Base-by-base conservation (phyloP, 2,113 vertebrate genomes). In the Gallinago paraguaiae region DNA sequence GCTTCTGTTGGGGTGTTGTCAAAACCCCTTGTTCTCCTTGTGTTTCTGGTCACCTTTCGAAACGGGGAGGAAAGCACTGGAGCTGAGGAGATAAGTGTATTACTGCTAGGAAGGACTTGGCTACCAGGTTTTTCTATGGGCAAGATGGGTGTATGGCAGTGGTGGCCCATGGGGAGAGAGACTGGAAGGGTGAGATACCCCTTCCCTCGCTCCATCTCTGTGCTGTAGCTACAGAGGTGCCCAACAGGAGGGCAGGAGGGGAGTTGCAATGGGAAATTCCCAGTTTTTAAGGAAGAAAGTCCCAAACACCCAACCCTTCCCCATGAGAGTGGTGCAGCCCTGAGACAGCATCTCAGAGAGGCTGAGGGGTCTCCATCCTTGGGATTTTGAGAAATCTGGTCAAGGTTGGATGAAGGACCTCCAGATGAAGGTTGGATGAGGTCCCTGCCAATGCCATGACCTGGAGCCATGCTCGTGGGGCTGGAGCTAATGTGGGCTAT, bases 111-210 rank as follows among this genome's bases (percentile, higher is more conserved):
- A 91, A 75, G 56, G 74, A 18, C 33, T 45, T 20, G 11, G 48
- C 15, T 17, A 27, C 3, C 9, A 8, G 0, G 0, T n/a, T 57
- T 68, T 13, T 17, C 3, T 14, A 8, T 6, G 39, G 33, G 7
- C 8, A 35, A 64, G 19, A 11, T 12, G 65, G 14, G 13, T 10
- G 22, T 39, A 54, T 80, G 84, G 37, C 45, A 31, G 2, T 4
- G 56, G 41, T 61, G 71, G 43, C 30, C 17, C 30, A 20, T 1
- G 33, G 63, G 25, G 17, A 70, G 39, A 70, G 8, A 27, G 41
- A 13, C 25, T 28, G 54, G 54, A 74, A 78, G 23, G 24, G 11
- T 20, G 13, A 39, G 14, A 14, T 31, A 20, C 2, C 11, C 2
- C 18, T 92, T 59, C 37, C 11, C 43, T 87, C 4, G 1, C 28